A percentile compares a stretch with the other conserved stretches of the same genome.
Evolutionary conservation across 2,797 vertebrate genomes (phyloP).

Genomic region (Esox masquinongy): DNA sequence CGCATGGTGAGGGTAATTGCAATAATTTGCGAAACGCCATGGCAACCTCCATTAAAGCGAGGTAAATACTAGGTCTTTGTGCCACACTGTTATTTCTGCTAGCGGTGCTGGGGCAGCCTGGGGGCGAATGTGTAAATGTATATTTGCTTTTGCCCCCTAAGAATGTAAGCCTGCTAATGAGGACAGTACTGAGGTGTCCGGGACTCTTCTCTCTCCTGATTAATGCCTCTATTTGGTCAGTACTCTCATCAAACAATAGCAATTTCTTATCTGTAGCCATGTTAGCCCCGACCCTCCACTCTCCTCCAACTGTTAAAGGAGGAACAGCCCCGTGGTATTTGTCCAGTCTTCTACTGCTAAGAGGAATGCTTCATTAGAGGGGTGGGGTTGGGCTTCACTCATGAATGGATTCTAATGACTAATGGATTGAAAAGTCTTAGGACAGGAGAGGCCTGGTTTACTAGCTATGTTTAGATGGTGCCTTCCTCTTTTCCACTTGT

Average conservation of each 20-base stretch:
- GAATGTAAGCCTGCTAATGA: conserved; percentile 86
- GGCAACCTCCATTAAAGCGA: conserved; percentile 89
- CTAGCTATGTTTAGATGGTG: not conserved
- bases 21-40: conserved; percentile 93
- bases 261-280: conserved; percentile 8
- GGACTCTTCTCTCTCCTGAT: conserved; percentile 6
- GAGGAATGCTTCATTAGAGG: not conserved
- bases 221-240: conserved; percentile 27
- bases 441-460: not conserved
- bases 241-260: conserved; percentile 6
- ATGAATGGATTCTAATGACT: not conserved
- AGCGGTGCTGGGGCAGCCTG: conserved; percentile 82
- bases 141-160: conserved; percentile 87
- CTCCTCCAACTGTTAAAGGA: not conserved
- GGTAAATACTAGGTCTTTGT: conserved; percentile 89
- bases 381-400: not conserved
- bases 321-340: not conserved
- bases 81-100: conserved; percentile 86
- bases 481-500: not conserved
- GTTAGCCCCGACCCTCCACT: conserved; percentile 19
- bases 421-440: not conserved
- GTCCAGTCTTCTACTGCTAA: conserved; percentile 4
- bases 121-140: conserved; percentile 87
- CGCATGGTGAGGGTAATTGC: conserved; percentile 90
- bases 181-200: conserved; percentile 26